Evolutionary conservation across 2,888 invertebrate species (phyloP), one percentile per base, ranked within the genome.

Genomic region (Synanthedon formicaeformis): DNA sequence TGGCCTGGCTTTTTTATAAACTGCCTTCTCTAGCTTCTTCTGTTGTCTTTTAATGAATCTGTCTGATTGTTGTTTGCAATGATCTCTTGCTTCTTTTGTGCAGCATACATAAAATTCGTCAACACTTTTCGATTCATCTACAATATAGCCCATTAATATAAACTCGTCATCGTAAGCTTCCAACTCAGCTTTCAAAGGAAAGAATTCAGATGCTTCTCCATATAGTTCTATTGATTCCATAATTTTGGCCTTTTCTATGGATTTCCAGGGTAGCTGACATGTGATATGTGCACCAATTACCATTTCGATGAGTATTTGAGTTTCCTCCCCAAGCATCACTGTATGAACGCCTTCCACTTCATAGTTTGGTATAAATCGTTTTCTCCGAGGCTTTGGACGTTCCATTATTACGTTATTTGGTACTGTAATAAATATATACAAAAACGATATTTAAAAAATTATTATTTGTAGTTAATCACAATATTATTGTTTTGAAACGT

Each of bases 241-340:
- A 1, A 94, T 78, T 50, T 88, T 78, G 40, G 89, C 88, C 70
- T 90, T 93, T 16, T 78, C 80, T 0, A 94, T 78, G 56, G 82
- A 85, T 56, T 91, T 91, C 94, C 94, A 94, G 0, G 94, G 94
- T 64, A 89, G 91, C 69, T 94, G 94, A 14, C 91, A 89, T 1
- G 91, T 93, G 0, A 94, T 89, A 66, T 94, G 89, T 41, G 89
- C 81, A 1, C 93, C 94, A 48, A 93, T 89, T 2, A 90, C 87
- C 60, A 92, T 85, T 56, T 91, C 91, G 11, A 93, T 72, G 52
- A 88, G 85, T 58, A 88, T 79, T 66, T 92, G 92, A 12, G 90
- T 90, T 58, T 89, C 76, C 59, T 89, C 88, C 2, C 89, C 83
- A 34, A 92, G 57, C 12, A 79, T 62, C 10, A 92, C 64, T 63